Conservation (phyloP, 1,140 invertebrate genomes). For the Eueides isabella region DNA sequence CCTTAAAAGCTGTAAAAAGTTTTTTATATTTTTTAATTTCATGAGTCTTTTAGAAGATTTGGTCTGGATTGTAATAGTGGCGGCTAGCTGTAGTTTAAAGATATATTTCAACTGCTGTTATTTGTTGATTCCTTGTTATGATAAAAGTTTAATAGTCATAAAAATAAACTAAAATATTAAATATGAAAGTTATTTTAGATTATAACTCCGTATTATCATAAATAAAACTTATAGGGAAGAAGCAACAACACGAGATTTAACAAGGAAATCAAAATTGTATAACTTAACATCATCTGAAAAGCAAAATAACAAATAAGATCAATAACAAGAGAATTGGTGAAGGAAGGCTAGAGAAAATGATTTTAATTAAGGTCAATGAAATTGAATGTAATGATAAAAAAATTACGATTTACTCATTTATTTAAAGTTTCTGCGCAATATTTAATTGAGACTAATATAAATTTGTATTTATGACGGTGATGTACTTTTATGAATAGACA, state of each 20-base stretch:
- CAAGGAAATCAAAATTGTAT: not conserved
- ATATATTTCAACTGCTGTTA: no score
- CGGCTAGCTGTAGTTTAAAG: no score
- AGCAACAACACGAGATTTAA: not conserved
- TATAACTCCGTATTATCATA: not conserved
- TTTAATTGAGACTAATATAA: not conserved
- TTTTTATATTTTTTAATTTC: no score
- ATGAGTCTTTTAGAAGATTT: no score
- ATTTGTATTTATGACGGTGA: no score
- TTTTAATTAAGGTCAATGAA: not conserved
- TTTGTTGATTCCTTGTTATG: no score
- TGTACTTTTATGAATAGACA: no score
- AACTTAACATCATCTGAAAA: not conserved
- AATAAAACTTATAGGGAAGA: not conserved
- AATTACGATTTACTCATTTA: not conserved
- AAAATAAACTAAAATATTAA: no score
- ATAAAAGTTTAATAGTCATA: no score
- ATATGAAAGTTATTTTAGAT: no score
- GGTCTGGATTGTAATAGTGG: no score
- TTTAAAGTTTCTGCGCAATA: not conserved
- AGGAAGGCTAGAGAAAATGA: not conserved
- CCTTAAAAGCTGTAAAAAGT: no score
- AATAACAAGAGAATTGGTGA: not conserved
- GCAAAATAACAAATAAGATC: constrained; percentile 8
- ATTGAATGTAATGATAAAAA: not conserved